A percentile compares a stretch with the other conserved stretches of the same genome.
Conservation (phyloP, 2,888 invertebrate genomes). For the Leucophora obtusa region DNA sequence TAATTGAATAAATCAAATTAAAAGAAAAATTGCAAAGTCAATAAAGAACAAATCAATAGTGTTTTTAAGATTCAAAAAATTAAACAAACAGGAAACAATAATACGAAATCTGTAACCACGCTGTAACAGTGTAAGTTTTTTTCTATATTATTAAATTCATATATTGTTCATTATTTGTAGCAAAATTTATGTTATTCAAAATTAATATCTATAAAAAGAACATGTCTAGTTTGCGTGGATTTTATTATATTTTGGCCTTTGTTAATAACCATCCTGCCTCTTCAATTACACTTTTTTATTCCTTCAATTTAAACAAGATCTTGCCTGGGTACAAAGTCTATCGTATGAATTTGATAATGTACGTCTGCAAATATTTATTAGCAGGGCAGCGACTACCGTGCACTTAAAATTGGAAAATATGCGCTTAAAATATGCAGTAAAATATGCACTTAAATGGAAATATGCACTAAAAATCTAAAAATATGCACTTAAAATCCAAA, state of each 20-base stretch:
- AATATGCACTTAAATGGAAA: too few species aligned
- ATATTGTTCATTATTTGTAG: not conserved
- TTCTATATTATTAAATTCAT: not conserved
- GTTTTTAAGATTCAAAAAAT: not conserved
- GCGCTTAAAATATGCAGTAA: too few species aligned
- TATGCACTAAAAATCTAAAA: too few species aligned
- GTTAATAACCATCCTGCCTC: not conserved
- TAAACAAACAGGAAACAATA: not conserved
- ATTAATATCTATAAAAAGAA: not conserved
- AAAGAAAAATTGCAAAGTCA: not conserved
- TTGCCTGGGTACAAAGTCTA: slow-evolving; percentile 54
- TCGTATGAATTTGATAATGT: slow-evolving; percentile 9
- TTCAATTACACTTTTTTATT: not conserved
- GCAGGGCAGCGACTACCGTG: too few species aligned
- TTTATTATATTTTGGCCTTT: not conserved
- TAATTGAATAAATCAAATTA: not conserved
- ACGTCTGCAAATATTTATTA: not conserved
- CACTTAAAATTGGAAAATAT: too few species aligned
- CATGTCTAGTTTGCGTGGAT: not conserved
- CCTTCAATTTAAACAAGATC: slow-evolving; percentile 23
- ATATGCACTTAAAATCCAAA: too few species aligned
- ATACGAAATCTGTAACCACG: not conserved
- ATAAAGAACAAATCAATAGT: not conserved
- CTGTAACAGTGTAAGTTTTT: not conserved
- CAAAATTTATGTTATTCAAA: not conserved